Evolutionary conservation across 2,113 vertebrate species (phyloP), one percentile per base, ranked within the genome.

Genomic region (Oncorhynchus mykiss): DNA sequence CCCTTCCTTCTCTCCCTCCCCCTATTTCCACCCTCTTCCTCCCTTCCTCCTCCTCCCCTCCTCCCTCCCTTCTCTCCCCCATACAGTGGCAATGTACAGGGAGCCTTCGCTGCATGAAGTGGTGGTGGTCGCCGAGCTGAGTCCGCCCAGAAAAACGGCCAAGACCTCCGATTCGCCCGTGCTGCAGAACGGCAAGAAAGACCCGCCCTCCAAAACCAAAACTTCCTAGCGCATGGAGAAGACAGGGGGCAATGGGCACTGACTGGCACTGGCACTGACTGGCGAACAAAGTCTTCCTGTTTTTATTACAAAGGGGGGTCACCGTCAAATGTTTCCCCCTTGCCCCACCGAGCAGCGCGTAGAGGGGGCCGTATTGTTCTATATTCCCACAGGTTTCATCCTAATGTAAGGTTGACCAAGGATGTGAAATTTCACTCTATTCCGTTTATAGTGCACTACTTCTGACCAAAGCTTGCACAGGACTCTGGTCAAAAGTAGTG

Each of bases 21-120:
- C 39, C 39, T 45, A 45, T 45, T 45, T 45, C 64, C 14, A 70
- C 67, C 69, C 57, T 81, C 7, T 7, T 39, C 6, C 34, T 0
- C 7, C 39, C 8, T 27, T 27, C 69, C 57, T 80, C 7, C 34
- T 39, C 6, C 34, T 2, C 7, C 39, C 9, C 39, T 12, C 39
- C 9, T 45, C 39, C 0, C 8, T 45, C 9, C 39, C 9, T 11
- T 45, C 39, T 45, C 39, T 11, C 39, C 39, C 39, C 39, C 82
- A 74, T 68, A 16, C 87, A 96, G 96, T 96, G 89, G 95, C 96
- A 79, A 94, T 96, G 95, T 97, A 97, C 90, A 93, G 93, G 71
- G 96, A 96, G 76, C 95, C 96, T 20, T 96, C 96, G 24, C 91
- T 97, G 29, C 96, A 97, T 76, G 94, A 94, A 22, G 90, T 97